These are phyloP conservation scores for Grammomys dolichurus DNA, from an alignment of 2,113 vertebrate species.

Conservation along the genomic window DNA sequence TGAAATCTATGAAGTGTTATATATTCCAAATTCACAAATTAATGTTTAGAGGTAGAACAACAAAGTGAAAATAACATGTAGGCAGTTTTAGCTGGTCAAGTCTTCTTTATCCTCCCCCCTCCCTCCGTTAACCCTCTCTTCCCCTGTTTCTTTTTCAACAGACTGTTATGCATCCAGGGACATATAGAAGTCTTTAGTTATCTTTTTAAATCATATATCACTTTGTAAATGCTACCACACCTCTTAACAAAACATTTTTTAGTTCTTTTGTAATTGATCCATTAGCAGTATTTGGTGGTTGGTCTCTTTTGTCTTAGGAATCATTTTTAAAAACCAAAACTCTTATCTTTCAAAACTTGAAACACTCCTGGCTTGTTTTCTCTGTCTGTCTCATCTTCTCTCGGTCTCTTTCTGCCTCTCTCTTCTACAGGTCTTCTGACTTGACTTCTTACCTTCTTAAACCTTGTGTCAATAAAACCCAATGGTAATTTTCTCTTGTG, in stretches of 20 bases:
- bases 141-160: background rate
- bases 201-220: constrained; percentile 34
- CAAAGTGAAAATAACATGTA: constrained; percentile 52
- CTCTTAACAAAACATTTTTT: constrained; percentile 19
- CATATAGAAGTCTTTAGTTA: background rate
- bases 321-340: background rate
- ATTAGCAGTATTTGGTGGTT: constrained; percentile 41
- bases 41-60: constrained; percentile 33
- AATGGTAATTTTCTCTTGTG: background rate
- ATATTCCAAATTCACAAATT: constrained; percentile 58
- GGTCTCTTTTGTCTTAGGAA: constrained; percentile 33
- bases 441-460: constrained; percentile 38
- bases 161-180: background rate
- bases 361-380: background rate
- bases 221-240: constrained; percentile 21
- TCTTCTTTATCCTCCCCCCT: background rate
- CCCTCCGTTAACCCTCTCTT: background rate
- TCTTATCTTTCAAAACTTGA: background rate
- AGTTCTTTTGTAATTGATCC: constrained; percentile 25
- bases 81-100: constrained; percentile 1
- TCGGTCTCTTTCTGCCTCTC: background rate
- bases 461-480: constrained; percentile 1
- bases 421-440: background rate
- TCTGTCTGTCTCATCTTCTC: background rate
- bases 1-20: constrained; percentile 39